Base-by-base conservation (phyloP, 1,140 invertebrate species). In the Drosophila tropicalis region DNA sequence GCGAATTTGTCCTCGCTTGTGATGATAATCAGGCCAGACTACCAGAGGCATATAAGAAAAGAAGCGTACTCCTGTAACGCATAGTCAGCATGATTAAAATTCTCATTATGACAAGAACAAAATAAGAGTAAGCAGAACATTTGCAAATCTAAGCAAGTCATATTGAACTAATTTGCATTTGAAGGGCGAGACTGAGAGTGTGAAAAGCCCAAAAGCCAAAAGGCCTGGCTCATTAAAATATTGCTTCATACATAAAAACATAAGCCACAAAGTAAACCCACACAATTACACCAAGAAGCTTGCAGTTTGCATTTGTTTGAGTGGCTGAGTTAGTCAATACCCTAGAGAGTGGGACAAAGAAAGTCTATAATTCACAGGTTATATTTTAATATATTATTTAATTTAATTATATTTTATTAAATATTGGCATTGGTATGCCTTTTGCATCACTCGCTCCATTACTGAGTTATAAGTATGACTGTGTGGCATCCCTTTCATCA, bases 91-190 rank as follows among this genome's bases (percentile, higher is more conserved):
- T 83, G 80, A 83, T 79, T 82, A 82, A 76, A 79, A 83, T 83
- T 83, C 82, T 81, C 81, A 82, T 82, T 78, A 78, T 54, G 79
- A 47, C 75, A 76, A 82, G 68, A 79, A 71, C 82, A 70, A 74
- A 61, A 62, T 7, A 44, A 36, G 10, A 36, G 34, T n/a, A 47
- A 69, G 47, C 56, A 62, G 67, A 54, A 39, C 51, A 19, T 68
- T 44, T 55, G 51, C 40, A 32, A 70, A 64, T 51, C 61, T 60
- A 36, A 79, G 60, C 79, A 80, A 81, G 68, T 80, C 79, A 76
- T 69, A 68, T 79, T 78, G 64, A 75, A 82, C 79, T 79, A 82
- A 82, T 82, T 82, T 83, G 66, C 75, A 82, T 82, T 60, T 63
- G 32, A 62, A 74, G 69, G 22, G 79, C 66, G 54, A 63, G 62